These are phyloP conservation scores for Buathra laborator DNA, from an alignment of 2,888 invertebrate genomes.

Conservation along the genomic window DNA sequence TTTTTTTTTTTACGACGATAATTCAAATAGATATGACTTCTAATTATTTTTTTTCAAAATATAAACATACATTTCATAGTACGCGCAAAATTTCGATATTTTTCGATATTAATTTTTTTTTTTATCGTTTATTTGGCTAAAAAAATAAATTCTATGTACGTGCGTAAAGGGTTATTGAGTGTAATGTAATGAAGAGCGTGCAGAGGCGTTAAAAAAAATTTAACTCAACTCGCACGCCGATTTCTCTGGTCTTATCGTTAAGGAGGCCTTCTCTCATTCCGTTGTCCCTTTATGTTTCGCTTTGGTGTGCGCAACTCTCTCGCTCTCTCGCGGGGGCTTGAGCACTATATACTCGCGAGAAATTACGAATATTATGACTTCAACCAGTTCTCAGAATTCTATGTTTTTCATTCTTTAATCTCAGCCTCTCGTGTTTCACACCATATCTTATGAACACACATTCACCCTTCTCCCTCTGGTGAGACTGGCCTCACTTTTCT, in stretches of 20 bases:
- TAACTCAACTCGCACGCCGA: slow-evolving; percentile 58
- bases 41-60: neutral
- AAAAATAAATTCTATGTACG: neutral
- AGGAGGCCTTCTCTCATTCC: slow-evolving; percentile 43
- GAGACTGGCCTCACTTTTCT: slow-evolving; percentile 29
- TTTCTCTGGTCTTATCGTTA: slow-evolving; percentile 61
- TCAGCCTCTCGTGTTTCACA: slow-evolving; percentile 84
- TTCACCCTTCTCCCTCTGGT: slow-evolving; percentile 59
- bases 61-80: neutral
- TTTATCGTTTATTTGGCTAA: neutral
- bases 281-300: slow-evolving; percentile 37
- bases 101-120: too few relatives aligned
- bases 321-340: slow-evolving; percentile 26
- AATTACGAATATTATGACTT: slow-evolving; percentile 84
- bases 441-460: slow-evolving; percentile 78
- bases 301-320: slow-evolving; percentile 42
- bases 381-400: slow-evolving; percentile 84
- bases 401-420: slow-evolving; percentile 85
- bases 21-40: neutral
- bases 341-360: slow-evolving; percentile 74
- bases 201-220: slow-evolving; percentile 33
- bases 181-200: neutral
- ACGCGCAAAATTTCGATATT: neutral
- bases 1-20: too few relatives aligned
- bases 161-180: neutral